A percentile compares a stretch with the other conserved stretches of the same genome.
phyloP scores from a whole-genome alignment of 1,140 invertebrate species.

The Brachionus asplanchnoidis region DNA sequence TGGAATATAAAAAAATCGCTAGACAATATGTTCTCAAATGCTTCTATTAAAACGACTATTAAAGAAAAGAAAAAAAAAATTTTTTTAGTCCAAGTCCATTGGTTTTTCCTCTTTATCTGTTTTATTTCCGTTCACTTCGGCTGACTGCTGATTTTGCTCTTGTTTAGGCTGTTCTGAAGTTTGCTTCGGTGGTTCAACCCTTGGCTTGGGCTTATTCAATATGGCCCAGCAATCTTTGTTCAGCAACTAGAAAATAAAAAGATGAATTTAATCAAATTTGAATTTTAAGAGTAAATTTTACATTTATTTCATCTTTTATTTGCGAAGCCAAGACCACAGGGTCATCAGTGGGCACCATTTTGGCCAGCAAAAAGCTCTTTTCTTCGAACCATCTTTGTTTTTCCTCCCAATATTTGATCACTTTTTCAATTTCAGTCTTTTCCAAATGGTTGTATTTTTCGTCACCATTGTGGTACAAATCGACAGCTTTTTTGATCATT shows the following conservation, averaged over 20 bases:
- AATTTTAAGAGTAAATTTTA: conserved; percentile 48
- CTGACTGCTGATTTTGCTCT: not conserved
- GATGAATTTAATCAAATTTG: not conserved
- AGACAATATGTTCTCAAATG: not conserved
- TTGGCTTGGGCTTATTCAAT: conserved; percentile 42
- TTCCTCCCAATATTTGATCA: conserved; percentile 59
- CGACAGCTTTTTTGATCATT: conserved; percentile 69
- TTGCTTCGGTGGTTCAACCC: conserved; percentile 28
- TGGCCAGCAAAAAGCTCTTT: conserved; percentile 63
- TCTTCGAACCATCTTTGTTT: conserved; percentile 69
- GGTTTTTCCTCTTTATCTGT: conserved; percentile 2
- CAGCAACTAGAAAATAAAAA: not conserved
- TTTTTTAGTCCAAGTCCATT: conserved; percentile 31
- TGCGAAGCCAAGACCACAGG: conserved; percentile 71
- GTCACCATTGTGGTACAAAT: conserved; percentile 63
- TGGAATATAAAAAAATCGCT: not conserved
- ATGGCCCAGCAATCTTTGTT: conserved; percentile 33
- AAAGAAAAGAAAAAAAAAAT: not conserved
- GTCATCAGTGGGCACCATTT: conserved; percentile 60
- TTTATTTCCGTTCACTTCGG: not conserved
- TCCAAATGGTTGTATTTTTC: conserved; percentile 76
- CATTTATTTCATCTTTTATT: conserved; percentile 69
- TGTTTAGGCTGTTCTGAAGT: not conserved
- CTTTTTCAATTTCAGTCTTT: conserved; percentile 71
- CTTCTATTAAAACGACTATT: not conserved